These are phyloP conservation scores for Apis florea DNA, from an alignment of 1,140 invertebrate genomes.

Conservation along the genomic window DNA sequence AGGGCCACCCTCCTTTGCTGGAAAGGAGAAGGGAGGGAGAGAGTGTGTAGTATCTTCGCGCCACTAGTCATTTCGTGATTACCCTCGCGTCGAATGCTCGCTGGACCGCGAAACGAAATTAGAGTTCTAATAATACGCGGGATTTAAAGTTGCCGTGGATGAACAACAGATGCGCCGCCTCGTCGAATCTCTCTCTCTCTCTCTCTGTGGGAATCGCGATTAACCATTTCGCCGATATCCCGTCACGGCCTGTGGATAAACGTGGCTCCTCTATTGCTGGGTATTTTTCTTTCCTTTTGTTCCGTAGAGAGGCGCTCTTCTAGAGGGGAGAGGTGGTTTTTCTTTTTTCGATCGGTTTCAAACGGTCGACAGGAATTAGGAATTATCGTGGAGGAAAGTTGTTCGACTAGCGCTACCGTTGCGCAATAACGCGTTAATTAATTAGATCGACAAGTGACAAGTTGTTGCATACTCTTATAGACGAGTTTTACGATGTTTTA, in stretches of 20 bases:
- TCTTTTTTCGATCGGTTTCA: background rate
- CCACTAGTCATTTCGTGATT: conserved; percentile 67
- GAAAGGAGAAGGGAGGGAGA: background rate
- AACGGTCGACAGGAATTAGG: too few species aligned
- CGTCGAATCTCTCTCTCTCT: background rate
- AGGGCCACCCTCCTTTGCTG: background rate
- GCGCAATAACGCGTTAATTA: too few species aligned
- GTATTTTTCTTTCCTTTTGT: background rate
- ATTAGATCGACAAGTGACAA: too few species aligned
- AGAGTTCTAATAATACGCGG: conserved; percentile 68
- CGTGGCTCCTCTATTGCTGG: background rate
- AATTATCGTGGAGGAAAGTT: too few species aligned
- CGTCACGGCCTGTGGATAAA: background rate
- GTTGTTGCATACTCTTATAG: too few species aligned
- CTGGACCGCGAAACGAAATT: conserved; percentile 72
- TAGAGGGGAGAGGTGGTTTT: too few species aligned
- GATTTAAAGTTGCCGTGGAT: conserved; percentile 64
- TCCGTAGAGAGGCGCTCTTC: background rate
- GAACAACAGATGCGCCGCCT: conserved; percentile 55
- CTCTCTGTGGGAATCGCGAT: conserved; percentile 23
- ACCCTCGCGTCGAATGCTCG: conserved; percentile 62
- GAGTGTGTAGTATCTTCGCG: conserved; percentile 27
- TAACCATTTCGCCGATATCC: background rate
- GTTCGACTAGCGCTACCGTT: too few species aligned
- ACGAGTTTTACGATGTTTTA: too few species aligned